These are phyloP conservation scores for Macrotrachela quadricornifera DNA, from an alignment of 1,140 invertebrate genomes.

Conservation along the genomic window DNA sequence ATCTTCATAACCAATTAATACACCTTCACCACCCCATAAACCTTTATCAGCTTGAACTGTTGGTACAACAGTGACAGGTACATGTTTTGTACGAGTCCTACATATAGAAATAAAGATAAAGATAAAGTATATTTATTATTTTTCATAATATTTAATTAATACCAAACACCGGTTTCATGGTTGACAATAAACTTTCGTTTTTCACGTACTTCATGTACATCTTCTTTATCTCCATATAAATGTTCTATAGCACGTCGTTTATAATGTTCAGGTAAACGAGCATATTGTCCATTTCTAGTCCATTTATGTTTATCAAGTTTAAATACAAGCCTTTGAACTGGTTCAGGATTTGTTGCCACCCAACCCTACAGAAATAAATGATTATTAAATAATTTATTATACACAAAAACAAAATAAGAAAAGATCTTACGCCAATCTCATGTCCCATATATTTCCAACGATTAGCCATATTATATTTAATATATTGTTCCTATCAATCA, in stretches of 20 bases:
- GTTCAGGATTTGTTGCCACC: no score
- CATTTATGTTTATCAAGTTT: no score
- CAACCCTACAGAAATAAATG: no score
- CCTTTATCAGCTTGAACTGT: slow-evolving; percentile 51
- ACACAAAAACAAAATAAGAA: no score
- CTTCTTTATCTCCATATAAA: slow-evolving; percentile 33
- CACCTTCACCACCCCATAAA: slow-evolving; percentile 85
- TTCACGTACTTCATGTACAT: slow-evolving; percentile 63
- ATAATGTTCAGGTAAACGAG: slow-evolving; percentile 6
- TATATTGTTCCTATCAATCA: no score
- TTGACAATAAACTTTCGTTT: slow-evolving; percentile 48
- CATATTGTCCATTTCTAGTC: no score
- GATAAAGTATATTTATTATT: background rate
- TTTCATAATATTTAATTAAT: slow-evolving; percentile 8
- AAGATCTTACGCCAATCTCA: no score
- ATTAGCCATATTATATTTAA: no score
- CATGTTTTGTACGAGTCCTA: slow-evolving; percentile 47
- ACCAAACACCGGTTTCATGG: slow-evolving; percentile 47
- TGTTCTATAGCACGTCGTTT: background rate
- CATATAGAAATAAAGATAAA: no score
- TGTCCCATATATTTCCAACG: no score
- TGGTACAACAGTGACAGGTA: slow-evolving; percentile 47
- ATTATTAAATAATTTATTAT: no score
- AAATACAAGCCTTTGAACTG: no score
- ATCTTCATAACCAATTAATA: slow-evolving; percentile 58